Conservation (phyloP, 1,140 invertebrate species). For the Sminthurides bifidus region DNA sequence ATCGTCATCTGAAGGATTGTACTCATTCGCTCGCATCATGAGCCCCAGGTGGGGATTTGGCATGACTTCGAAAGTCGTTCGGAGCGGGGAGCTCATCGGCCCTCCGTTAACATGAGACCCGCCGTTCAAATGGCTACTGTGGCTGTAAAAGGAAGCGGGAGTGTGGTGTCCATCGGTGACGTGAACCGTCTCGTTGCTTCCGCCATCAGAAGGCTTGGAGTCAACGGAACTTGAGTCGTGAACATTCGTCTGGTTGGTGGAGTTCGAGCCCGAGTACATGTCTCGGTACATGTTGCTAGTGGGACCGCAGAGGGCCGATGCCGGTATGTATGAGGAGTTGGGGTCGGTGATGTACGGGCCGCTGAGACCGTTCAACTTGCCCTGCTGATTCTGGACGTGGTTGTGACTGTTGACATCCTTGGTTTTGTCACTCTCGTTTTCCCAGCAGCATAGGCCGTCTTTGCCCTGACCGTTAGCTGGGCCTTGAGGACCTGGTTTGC, state of each 20-base stretch:
- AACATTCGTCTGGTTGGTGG: constrained; percentile 15
- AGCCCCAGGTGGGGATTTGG: constrained; percentile 16
- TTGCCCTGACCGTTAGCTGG: constrained; percentile 1
- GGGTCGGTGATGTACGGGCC: constrained; percentile 17
- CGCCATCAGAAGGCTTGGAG: constrained; percentile 24
- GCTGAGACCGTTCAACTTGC: constrained; percentile 8
- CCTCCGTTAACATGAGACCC: background rate
- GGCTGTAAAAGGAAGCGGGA: constrained; percentile 19
- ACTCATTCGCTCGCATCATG: constrained; percentile 6
- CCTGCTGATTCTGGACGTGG: constrained; percentile 1
- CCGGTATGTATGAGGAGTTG: constrained; percentile 26
- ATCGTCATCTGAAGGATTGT: constrained; percentile 26
- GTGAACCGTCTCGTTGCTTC: constrained; percentile 26
- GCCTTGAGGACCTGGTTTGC: constrained; percentile 20
- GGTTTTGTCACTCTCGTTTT: constrained; percentile 25
- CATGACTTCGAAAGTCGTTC: background rate
- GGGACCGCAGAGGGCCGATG: constrained; percentile 29
- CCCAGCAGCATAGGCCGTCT: constrained; percentile 29
- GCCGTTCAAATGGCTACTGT: constrained; percentile 13
- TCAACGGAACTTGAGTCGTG: constrained; percentile 30
- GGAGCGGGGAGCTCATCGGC: background rate
- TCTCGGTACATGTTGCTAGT: constrained; percentile 26
- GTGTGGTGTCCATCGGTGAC: constrained; percentile 16
- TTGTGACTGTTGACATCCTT: constrained; percentile 5
- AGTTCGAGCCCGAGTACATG: constrained; percentile 25